These are phyloP conservation scores for Oncopeltus fasciatus DNA, from an alignment of 1,140 invertebrate species.

Conservation along the genomic window DNA sequence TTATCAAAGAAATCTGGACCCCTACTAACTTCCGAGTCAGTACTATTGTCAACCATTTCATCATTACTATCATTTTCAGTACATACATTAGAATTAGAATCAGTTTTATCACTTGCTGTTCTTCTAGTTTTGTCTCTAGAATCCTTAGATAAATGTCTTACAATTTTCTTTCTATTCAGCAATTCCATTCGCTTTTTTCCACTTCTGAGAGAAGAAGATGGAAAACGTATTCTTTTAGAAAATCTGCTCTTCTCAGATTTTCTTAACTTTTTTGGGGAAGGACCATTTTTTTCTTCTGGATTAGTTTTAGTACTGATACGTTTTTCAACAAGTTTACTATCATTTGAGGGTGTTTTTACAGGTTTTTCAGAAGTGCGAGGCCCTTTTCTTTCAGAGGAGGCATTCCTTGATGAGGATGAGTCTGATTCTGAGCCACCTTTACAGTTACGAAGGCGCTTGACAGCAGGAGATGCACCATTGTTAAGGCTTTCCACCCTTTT, in stretches of 20 bases:
- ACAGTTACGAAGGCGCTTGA: neutral
- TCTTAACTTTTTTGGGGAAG: neutral
- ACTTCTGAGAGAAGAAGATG: slow-evolving; percentile 2
- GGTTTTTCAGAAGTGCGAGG: no score
- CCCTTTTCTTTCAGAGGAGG: neutral
- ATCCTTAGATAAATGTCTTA: neutral
- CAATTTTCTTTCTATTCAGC: neutral
- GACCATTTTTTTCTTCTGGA: neutral
- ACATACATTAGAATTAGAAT: slow-evolving; percentile 1
- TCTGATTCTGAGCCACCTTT: slow-evolving; percentile 2
- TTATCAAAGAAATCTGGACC: neutral
- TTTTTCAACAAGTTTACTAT: neutral
- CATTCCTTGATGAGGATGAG: neutral
- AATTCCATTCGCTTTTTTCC: slow-evolving; percentile 7
- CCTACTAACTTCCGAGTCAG: neutral
- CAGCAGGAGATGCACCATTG: neutral
- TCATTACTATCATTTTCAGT: neutral
- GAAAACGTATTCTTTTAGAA: neutral
- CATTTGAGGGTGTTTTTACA: neutral
- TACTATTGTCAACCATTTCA: slow-evolving; percentile 1
- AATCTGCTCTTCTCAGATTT: slow-evolving; percentile 1
- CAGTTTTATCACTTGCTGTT: neutral
- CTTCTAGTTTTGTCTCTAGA: neutral
- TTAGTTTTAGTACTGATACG: neutral
- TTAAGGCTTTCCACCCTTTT: slow-evolving; percentile 2